A percentile compares a stretch with the other conserved stretches of the same genome.
Evolutionary conservation across 2,113 vertebrate species (phyloP).

Genomic region (Chaetodon trifascialis): DNA sequence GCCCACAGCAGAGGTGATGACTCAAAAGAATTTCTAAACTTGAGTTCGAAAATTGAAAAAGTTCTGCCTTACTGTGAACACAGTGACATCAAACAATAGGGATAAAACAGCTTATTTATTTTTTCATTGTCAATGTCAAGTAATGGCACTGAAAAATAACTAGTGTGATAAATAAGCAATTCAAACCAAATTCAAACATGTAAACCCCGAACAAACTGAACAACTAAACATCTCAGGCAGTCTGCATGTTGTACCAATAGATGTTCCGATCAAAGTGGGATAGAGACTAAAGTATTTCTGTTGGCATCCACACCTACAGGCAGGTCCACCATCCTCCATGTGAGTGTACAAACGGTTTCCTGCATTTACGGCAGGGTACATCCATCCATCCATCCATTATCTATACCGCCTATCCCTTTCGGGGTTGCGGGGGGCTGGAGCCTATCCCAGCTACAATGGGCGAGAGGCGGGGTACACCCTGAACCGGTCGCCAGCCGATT

Average conservation of each 20-base stretch:
- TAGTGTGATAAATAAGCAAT: not conserved
- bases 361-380: conserved; percentile 7
- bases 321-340: not conserved
- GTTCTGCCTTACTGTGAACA: not conserved
- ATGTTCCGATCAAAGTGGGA: not conserved
- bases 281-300: not conserved
- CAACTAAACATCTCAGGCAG: too few species aligned
- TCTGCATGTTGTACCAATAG: not conserved
- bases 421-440: too few species aligned
- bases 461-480: too few species aligned
- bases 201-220: too few species aligned
- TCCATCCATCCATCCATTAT: too few species aligned
- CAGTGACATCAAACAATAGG: not conserved
- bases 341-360: not conserved
- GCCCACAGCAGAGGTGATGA: conserved; percentile 16
- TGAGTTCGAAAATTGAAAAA: not conserved
- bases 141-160: not conserved
- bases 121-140: not conserved
- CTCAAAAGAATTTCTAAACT: conserved; percentile 4
- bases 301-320: not conserved
- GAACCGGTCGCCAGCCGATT: too few species aligned
- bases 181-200: not conserved
- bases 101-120: not conserved
- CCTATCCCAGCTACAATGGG: too few species aligned
- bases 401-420: too few species aligned